These are phyloP conservation scores for Glossophaga mutica DNA, from an alignment of 2,797 vertebrate species.

Conservation along the genomic window DNA sequence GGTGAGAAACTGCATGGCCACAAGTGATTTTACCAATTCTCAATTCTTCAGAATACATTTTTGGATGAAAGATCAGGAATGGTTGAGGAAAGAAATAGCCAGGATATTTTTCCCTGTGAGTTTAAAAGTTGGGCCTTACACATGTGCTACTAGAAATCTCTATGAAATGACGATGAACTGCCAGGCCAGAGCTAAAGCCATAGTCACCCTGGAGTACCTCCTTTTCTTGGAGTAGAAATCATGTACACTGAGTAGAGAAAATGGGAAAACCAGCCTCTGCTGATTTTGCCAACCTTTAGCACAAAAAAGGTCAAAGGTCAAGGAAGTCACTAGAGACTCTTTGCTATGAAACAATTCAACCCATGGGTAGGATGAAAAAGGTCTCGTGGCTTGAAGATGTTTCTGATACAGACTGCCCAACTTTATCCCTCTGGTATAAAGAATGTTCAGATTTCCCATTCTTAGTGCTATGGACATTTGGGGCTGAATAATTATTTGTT, in stretches of 20 bases:
- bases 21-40: background rate
- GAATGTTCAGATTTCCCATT: background rate
- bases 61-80: background rate
- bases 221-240: conserved; percentile 18
- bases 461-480: background rate
- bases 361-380: background rate
- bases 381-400: background rate
- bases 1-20: background rate
- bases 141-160: background rate
- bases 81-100: conserved; percentile 11
- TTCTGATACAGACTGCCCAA: background rate
- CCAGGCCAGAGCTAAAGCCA: background rate
- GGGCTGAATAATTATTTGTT: background rate
- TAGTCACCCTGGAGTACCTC: background rate
- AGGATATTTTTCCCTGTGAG: background rate
- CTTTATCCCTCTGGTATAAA: background rate
- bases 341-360: background rate
- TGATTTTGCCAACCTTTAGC: conserved; percentile 9
- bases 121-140: background rate
- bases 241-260: background rate
- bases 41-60: conserved; percentile 1
- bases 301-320: background rate
- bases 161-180: background rate
- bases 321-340: background rate
- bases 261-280: background rate